Base-by-base conservation (phyloP, 2,888 invertebrate genomes). In the Nymphalis polychloros region DNA sequence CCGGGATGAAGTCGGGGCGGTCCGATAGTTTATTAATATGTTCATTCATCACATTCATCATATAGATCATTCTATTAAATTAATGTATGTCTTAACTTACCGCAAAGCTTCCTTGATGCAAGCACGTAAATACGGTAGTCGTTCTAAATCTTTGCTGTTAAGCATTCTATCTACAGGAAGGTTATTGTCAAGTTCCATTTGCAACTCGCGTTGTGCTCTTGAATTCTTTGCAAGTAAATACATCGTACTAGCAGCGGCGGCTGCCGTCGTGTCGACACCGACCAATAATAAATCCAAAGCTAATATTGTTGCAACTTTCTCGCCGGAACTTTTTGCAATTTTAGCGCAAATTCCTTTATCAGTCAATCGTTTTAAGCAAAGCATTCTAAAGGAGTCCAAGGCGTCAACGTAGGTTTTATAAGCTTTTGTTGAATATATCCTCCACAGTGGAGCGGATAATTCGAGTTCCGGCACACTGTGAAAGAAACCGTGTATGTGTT, bases 181-280 rank as follows among this genome's bases (percentile, higher is more conserved):
- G 69, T 94, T 86, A 41, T 80, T 81, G 73, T 93, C 90, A 47
- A 96, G 84, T 87, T 97, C 96, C 27, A 92, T 78, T 79, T 94
- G 95, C 63, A 97, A 86, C 73, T 87, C 93, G 74, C 90, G 92
- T 81, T 97, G 97, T 72, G 94, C 95, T 64, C 95, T 94, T 16
- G 92, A 92, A 86, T 96, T 96, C 77, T 94, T 94, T 8, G 96
- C 95, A 74, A 97, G 84, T 80, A 96, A 94, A 87, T 96, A 96
- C 68, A 97, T 93, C 19, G 95, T 95, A 70, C 96, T 96, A 0
- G 96, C 95, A 19, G 94, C 94, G 5, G 96, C 95, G 49, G 96
- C 96, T 0, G 96, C 96, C 5, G 96, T 96, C 89, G 97, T 97
- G 81, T 96, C 96, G 1, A 97, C 95, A 16, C 97, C 97, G 71